phyloP scores from a whole-genome alignment of 2,113 vertebrate genomes.

The Phycodurus eques region DNA sequence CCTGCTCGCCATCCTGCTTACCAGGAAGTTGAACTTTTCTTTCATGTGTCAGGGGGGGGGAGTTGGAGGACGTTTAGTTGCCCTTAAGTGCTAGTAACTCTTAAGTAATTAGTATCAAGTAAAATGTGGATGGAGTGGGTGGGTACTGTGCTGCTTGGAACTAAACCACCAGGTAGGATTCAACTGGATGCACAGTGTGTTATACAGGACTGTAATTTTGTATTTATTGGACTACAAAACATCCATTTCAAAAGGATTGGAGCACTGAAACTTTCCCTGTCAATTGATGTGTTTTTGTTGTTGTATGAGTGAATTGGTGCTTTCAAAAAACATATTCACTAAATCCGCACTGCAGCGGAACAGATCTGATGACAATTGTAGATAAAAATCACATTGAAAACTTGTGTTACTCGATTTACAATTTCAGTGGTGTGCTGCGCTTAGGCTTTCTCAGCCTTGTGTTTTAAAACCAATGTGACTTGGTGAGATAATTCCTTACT shows the following conservation, averaged over 20 bases:
- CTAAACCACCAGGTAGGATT: slow-evolving; percentile 43
- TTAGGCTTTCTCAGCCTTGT: not conserved
- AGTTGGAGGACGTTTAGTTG: slow-evolving; percentile 34
- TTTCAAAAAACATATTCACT: not conserved
- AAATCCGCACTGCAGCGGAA: not conserved
- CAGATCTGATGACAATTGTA: slow-evolving; percentile 9
- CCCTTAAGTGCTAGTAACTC: slow-evolving; percentile 39
- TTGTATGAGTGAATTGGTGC: not conserved
- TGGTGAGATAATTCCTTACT: not conserved
- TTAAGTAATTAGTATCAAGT: slow-evolving; percentile 49
- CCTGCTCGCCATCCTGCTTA: slow-evolving; percentile 23
- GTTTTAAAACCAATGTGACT: not conserved
- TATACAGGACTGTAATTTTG: not conserved
- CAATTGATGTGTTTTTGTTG: not conserved
- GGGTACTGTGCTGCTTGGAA: slow-evolving; percentile 25
- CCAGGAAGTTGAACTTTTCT: slow-evolving; percentile 61
- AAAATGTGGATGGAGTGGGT: slow-evolving; percentile 39
- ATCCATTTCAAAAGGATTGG: not conserved
- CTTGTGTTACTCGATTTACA: not conserved
- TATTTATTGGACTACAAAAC: not conserved
- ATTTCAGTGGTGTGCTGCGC: no score
- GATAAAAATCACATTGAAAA: slow-evolving; percentile 6
- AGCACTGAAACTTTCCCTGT: slow-evolving; percentile 1
- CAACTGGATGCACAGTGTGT: not conserved
- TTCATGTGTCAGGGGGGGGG: slow-evolving; percentile 46